Evolutionary conservation across 2,113 vertebrate species (phyloP), one percentile per base, ranked within the genome.

Genomic region (Castor canadensis): DNA sequence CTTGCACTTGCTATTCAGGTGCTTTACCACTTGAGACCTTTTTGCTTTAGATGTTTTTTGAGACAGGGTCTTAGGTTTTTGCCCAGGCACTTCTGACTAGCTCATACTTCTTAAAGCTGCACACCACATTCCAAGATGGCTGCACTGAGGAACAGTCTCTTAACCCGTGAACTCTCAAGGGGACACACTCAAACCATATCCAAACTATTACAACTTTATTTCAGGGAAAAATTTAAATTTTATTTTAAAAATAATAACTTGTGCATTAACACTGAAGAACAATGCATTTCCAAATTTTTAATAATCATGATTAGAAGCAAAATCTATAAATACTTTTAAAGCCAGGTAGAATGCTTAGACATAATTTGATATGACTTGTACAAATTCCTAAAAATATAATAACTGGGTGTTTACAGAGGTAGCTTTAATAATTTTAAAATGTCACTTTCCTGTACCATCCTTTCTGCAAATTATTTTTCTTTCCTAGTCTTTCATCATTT

Each of bases 401-500:
- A 69, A 60, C 38, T 77, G 15, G 20, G 1, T 64, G 15, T 92
- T 93, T 96, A 49, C 62, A 79, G 67, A 79, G 58, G 71, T 1
- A 82, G 12, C 62, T 67, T 4, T 75, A 90, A 85, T 73, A 95
- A 96, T 67, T 96, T 22, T 86, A 52, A 52, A 11, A 49, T 16
- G 91, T 94, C 10, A 45, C 11, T 82, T 89, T 71, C 56, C 66
- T 49, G 16, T 3, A 45, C 8, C 38, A 66, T 82, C 12, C 43
- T 80, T 69, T 86, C 49, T 56, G 8, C 1, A 79, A 93, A 85
- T 87, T 49, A 66, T 95, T 89, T 92, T 43, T 96, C 47, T 96
- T 66, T 69, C 52, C n/a, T 88, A 38, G n/a, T 72, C 24, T 80
- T 95, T 95, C 77, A 94, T 96, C 52, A 95, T 83, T 90, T 92